Conservation (phyloP, 1,140 invertebrate genomes). For the Lucilia cuprina region DNA sequence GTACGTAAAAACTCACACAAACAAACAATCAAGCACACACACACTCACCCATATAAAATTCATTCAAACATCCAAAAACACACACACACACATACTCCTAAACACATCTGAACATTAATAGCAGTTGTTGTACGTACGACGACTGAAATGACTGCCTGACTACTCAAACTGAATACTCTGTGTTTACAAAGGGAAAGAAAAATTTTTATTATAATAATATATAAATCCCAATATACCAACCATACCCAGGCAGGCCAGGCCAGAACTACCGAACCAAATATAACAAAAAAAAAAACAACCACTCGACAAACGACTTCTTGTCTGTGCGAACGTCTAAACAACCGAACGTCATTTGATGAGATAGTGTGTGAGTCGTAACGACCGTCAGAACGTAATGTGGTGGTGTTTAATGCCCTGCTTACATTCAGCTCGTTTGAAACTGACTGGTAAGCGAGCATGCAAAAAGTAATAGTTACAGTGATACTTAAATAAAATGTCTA, state of each 20-base stretch:
- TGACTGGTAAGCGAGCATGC: not conserved
- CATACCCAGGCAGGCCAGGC: not conserved
- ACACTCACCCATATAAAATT: not conserved
- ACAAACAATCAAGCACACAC: not conserved
- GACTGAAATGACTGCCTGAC: not conserved
- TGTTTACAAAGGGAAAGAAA: not conserved
- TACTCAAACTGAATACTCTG: slow-evolving; percentile 25
- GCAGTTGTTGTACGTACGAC: not conserved
- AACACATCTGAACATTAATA: not conserved
- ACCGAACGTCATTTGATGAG: no score
- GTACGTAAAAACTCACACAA: not conserved
- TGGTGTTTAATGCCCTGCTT: not conserved
- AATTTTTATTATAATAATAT: not conserved
- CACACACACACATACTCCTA: not conserved
- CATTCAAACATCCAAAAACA: not conserved
- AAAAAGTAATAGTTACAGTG: not conserved
- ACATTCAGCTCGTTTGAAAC: not conserved
- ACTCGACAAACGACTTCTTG: not conserved
- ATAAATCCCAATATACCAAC: slow-evolving; percentile 8
- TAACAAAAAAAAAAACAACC: not conserved
- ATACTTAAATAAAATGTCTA: not conserved
- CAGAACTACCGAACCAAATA: not conserved
- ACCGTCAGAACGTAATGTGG: slow-evolving; percentile 16
- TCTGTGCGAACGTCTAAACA: not conserved
- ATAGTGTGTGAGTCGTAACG: not conserved